These are phyloP conservation scores for Tinea semifulvella DNA, from an alignment of 2,888 invertebrate species.

Conservation along the genomic window DNA sequence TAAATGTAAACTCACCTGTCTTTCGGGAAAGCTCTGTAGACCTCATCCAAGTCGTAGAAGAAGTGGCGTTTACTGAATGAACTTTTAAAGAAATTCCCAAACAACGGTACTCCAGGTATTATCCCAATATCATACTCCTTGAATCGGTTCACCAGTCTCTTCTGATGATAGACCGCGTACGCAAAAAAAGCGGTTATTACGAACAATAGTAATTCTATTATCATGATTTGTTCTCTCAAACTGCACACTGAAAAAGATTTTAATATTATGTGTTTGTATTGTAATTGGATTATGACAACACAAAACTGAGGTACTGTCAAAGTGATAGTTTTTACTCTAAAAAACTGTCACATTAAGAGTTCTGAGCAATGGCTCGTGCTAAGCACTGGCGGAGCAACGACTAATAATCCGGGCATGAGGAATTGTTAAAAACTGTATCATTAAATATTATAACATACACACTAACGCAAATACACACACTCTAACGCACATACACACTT, in stretches of 20 bases:
- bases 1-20: slow-evolving; percentile 13
- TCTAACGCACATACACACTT: too few relatives aligned
- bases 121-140: slow-evolving; percentile 34
- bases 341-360: too few relatives aligned
- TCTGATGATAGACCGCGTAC: slow-evolving; percentile 32
- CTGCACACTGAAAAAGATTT: background rate
- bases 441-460: too few relatives aligned
- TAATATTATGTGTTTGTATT: too few relatives aligned
- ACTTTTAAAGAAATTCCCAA: slow-evolving; percentile 35
- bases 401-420: too few relatives aligned
- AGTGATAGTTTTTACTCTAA: too few relatives aligned
- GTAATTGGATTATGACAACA: too few relatives aligned
- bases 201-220: slow-evolving; percentile 38
- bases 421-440: too few relatives aligned
- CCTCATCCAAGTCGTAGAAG: slow-evolving; percentile 31
- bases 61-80: slow-evolving; percentile 31
- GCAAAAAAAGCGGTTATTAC: slow-evolving; percentile 28
- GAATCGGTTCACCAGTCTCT: slow-evolving; percentile 30
- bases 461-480: too few relatives aligned
- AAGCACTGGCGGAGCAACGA: too few relatives aligned
- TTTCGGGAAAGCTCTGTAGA: slow-evolving; percentile 13
- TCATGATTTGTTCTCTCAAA: slow-evolving; percentile 34
- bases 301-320: too few relatives aligned
- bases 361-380: too few relatives aligned
- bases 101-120: slow-evolving; percentile 37